These are phyloP conservation scores for Virgularia gustaviana DNA, from an alignment of 92 coral and sea anemone genomes.

Conservation along the genomic window DNA sequence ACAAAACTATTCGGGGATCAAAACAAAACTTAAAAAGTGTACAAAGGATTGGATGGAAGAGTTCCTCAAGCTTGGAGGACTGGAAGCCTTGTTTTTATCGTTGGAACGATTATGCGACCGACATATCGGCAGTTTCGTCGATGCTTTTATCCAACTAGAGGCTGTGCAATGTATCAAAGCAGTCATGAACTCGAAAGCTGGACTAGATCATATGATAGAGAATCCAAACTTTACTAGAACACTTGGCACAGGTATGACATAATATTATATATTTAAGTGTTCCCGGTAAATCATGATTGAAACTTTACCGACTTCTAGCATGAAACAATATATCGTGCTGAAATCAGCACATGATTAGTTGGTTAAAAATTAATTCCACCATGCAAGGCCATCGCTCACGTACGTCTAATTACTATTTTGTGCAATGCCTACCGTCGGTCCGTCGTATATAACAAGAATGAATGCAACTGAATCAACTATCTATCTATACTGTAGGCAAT, in stretches of 20 bases:
- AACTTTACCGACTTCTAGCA: too few relatives aligned
- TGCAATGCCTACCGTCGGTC: too few relatives aligned
- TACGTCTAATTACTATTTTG: too few relatives aligned
- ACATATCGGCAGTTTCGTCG: slow-evolving; percentile 58
- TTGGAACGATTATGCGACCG: slow-evolving; percentile 62
- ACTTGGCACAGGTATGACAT: slow-evolving; percentile 67
- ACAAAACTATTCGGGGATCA: slow-evolving; percentile 84
- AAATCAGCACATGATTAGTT: too few relatives aligned
- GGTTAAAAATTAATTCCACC: too few relatives aligned
- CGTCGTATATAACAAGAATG: too few relatives aligned
- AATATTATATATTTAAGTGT: too few relatives aligned
- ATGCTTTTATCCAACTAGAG: slow-evolving; percentile 78
- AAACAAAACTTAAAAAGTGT: slow-evolving; percentile 65
- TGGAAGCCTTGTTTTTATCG: slow-evolving; percentile 73
- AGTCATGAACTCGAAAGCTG: slow-evolving; percentile 85
- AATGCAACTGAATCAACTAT: too few relatives aligned
- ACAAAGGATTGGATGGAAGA: slow-evolving; percentile 77
- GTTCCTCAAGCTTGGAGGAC: slow-evolving; percentile 72
- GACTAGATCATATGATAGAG: slow-evolving; percentile 66
- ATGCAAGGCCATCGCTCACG: too few relatives aligned
- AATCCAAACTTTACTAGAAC: slow-evolving; percentile 59
- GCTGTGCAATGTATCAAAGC: slow-evolving; percentile 92
- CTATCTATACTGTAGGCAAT: too few relatives aligned
- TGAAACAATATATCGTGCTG: too few relatives aligned
- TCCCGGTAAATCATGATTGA: too few relatives aligned